These are phyloP conservation scores for Rotaria sp. DNA, from an alignment of 2,888 invertebrate genomes.

Conservation along the genomic window DNA sequence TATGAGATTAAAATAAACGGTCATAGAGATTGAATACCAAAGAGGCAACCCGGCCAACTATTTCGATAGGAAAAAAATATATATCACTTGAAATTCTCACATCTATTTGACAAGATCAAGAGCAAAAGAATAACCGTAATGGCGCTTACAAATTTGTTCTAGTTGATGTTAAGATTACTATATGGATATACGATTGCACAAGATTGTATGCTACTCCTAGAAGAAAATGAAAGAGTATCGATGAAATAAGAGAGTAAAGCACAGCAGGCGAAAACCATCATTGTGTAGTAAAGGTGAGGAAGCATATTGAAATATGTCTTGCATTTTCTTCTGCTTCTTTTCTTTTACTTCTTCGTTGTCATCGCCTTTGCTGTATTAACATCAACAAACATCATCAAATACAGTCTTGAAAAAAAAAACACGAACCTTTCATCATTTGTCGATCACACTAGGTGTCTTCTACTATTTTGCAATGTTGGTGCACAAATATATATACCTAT, in stretches of 20 bases:
- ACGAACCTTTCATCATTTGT: neutral
- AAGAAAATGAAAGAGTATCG: neutral
- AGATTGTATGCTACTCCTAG: neutral
- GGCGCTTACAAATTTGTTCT: neutral
- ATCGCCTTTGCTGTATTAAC: neutral
- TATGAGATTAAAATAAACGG: neutral
- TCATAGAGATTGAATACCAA: slow-evolving; percentile 32
- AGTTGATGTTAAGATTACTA: neutral
- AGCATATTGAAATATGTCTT: neutral
- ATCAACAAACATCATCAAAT: neutral
- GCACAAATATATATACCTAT: neutral
- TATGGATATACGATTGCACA: neutral
- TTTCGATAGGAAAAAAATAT: neutral
- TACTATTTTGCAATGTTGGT: neutral
- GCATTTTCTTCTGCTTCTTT: neutral
- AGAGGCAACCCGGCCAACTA: neutral
- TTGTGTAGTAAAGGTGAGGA: neutral
- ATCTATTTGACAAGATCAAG: neutral
- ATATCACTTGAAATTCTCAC: neutral
- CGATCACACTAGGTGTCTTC: neutral
- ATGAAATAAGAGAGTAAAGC: neutral
- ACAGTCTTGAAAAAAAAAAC: neutral
- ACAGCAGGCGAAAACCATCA: neutral
- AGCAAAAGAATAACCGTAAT: neutral
- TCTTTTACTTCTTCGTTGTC: too few species aligned